phyloP scores from a whole-genome alignment of 2,113 vertebrate species.

The Indicator indicator region DNA sequence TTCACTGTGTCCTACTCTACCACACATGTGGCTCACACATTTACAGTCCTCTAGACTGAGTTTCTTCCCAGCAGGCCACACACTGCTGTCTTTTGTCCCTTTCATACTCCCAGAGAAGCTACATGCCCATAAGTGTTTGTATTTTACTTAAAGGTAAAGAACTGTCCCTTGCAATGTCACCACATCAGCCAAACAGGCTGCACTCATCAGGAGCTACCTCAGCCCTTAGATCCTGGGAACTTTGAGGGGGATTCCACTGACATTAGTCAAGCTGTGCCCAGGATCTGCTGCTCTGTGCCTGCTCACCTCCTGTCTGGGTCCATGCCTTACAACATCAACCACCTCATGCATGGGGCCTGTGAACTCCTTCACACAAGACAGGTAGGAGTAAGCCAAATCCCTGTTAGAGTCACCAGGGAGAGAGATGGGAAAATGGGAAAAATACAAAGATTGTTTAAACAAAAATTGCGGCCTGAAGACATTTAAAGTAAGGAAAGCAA shows the following conservation, averaged over 20 bases:
- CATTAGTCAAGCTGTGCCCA: background rate
- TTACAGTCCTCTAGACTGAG: background rate
- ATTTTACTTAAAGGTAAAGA: background rate
- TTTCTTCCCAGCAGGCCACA: background rate
- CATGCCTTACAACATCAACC: background rate
- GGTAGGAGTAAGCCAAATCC: background rate
- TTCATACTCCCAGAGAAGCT: background rate
- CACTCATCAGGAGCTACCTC: background rate
- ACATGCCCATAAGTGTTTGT: background rate
- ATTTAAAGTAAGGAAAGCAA: background rate
- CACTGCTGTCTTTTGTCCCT: background rate
- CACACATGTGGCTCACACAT: background rate
- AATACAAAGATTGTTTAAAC: background rate
- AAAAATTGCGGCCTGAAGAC: background rate
- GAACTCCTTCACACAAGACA: background rate
- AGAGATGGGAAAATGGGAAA: background rate
- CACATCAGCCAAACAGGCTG: background rate
- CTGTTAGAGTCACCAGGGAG: background rate
- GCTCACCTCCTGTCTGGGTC: background rate
- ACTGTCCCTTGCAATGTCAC: background rate
- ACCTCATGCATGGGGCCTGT: background rate
- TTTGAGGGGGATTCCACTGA: background rate
- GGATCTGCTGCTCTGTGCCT: background rate
- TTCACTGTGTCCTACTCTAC: background rate
- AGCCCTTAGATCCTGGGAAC: background rate